Base-by-base conservation (phyloP, 2,888 invertebrate species). In the Tenthredo mesomela region DNA sequence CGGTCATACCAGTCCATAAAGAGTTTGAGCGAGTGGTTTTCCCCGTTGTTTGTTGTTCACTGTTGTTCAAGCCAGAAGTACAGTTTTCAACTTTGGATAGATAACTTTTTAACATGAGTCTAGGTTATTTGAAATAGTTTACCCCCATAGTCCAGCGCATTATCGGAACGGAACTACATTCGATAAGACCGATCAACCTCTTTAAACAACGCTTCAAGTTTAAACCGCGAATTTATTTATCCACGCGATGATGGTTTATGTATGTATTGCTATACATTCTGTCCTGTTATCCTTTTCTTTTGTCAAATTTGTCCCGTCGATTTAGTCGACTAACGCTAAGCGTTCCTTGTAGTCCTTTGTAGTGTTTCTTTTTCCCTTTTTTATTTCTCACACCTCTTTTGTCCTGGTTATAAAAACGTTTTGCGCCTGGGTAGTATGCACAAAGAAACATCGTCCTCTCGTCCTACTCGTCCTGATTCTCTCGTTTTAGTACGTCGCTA, bases 41-140 rank as follows among this genome's bases (percentile, higher is more conserved):
- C 89, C 88, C 88, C 87, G 87, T 87, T 90, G 90, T 92, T 91
- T 91, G 91, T 92, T 91, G 90, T 91, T 89, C 89, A 85, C 84
- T 89, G 89, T 89, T 89, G 89, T 91, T 90, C 91, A 89, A 88
- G 88, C 89, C 88, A 89, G 89, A 92, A 91, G 91, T 90, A 91
- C 90, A 90, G 90, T 90, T 90, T 88, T 89, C 87, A 89, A 88
- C 87, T 89, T 85, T 47, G 9, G 15, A 21, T 25, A 33, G 25
- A 47, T 18, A 40, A 84, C 65, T 67, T 77, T 37, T 21, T 75
- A 65, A 6, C 78, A 58, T 7, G 10, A 50, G 33, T 54, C 33
- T 33, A 29, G 58, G 21, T 54, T 43, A 18, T 58, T 33, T 54
- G 33, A 18, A 77, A 54, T 18, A 50, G 29, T 77, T 77, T 29